Conservation (phyloP, 2,113 vertebrate species). For the Zapornia atra region DNA sequence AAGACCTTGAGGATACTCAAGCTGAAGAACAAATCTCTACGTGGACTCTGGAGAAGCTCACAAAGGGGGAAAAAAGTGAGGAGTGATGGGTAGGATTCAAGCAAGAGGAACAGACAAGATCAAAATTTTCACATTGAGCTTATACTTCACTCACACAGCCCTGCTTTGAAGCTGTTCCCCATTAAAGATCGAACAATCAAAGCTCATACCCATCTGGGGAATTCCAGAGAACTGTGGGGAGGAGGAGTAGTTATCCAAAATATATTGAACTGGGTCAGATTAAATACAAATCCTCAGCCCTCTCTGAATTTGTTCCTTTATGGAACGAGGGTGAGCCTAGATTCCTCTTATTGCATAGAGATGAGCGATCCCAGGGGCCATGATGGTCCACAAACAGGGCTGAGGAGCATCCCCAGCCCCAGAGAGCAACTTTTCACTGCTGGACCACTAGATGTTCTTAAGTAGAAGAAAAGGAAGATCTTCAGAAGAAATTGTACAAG, state of each 20-base stretch:
- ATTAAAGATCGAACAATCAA: background rate
- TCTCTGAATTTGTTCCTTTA: background rate
- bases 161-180: background rate
- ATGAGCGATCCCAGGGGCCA: rapidly evolving
- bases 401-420: background rate
- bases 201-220: background rate
- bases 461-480: background rate
- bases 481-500: background rate
- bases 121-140: background rate
- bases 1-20: background rate
- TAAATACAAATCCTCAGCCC: background rate
- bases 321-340: background rate
- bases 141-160: background rate
- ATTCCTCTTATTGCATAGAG: background rate
- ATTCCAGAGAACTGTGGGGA: background rate
- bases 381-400: background rate
- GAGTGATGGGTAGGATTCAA: background rate
- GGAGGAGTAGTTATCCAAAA: background rate
- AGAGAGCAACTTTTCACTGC: background rate
- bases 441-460: background rate
- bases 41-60: background rate
- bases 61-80: background rate
- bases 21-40: background rate
- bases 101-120: background rate
- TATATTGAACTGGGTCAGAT: background rate